phyloP scores from a whole-genome alignment of 1,140 invertebrate genomes.

The Calephelis nemesis region DNA sequence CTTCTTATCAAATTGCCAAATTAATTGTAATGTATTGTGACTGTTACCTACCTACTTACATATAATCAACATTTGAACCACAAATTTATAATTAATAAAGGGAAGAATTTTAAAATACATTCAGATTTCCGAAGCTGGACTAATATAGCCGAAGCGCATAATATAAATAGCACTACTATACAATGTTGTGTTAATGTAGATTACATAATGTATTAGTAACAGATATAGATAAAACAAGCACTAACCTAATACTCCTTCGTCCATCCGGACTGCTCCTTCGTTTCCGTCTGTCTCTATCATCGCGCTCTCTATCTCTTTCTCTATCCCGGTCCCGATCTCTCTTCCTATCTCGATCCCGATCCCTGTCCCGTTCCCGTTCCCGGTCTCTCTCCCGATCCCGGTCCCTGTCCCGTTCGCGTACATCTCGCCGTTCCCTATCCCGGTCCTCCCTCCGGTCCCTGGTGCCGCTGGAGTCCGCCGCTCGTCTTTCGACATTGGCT shows the following conservation, averaged over 20 bases:
- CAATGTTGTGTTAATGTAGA: no score
- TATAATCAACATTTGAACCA: no score
- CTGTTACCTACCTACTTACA: no score
- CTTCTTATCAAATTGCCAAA: no score
- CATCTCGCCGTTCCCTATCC: constrained; percentile 45
- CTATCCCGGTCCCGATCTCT: constrained; percentile 50
- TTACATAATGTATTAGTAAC: no score
- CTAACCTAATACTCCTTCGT: constrained; percentile 66
- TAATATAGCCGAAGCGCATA: no score
- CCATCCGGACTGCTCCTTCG: constrained; percentile 60
- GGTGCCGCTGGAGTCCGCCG: constrained; percentile 64
- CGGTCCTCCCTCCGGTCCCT: constrained; percentile 55
- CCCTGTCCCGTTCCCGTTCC: constrained; percentile 47
- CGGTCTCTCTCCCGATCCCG: constrained; percentile 48
- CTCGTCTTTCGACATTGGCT: constrained; percentile 80
- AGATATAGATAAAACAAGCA: constrained; percentile 6
- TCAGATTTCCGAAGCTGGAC: no score
- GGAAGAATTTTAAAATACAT: no score
- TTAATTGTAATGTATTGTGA: no score
- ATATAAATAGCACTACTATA: no score
- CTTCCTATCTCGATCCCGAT: constrained; percentile 50
- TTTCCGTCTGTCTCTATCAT: constrained; percentile 71
- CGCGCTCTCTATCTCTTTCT: constrained; percentile 50
- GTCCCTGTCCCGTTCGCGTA: constrained; percentile 52
- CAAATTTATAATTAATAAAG: no score